phyloP scores from a whole-genome alignment of 2,797 vertebrate genomes.

The Anabacerthia variegaticeps region DNA sequence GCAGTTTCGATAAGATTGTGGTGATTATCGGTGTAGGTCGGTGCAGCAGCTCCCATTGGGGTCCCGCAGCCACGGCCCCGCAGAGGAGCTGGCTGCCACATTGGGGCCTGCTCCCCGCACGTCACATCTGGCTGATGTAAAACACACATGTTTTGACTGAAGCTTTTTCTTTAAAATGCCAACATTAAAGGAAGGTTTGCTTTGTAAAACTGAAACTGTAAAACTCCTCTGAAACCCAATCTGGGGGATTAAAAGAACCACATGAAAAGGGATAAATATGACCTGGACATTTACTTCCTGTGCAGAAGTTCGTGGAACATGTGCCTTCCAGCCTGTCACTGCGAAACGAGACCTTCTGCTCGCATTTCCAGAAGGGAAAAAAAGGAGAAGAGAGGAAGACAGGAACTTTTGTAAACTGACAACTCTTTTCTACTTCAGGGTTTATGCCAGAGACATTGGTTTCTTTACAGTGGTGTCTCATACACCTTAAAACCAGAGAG shows the following conservation, averaged over 20 bases:
- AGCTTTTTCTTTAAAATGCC: constrained; percentile 82
- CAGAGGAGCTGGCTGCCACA: constrained; percentile 73
- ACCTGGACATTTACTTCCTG: constrained; percentile 94
- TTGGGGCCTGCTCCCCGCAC: constrained; percentile 64
- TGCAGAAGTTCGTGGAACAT: constrained; percentile 90
- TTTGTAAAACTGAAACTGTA: constrained; percentile 91
- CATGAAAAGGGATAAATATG: constrained; percentile 87
- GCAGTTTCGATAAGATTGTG: not conserved
- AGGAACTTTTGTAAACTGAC: constrained; percentile 14
- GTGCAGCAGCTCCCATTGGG: not conserved
- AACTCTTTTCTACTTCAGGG: not conserved
- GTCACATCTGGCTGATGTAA: constrained; percentile 91
- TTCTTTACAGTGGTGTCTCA: not conserved
- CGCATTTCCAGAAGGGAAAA: not conserved
- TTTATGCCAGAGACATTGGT: not conserved
- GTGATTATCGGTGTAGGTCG: not conserved
- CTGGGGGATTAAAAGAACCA: constrained; percentile 91
- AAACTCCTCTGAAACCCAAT: constrained; percentile 88
- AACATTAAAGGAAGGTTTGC: constrained; percentile 92
- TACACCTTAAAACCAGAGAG: not conserved
- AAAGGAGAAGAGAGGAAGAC: not conserved
- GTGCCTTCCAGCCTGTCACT: constrained; percentile 84
- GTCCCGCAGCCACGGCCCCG: constrained; percentile 50
- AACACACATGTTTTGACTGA: constrained; percentile 92
- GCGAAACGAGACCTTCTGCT: constrained; percentile 53